phyloP scores from a whole-genome alignment of 2,113 vertebrate species.

The Bungarus multicinctus region DNA sequence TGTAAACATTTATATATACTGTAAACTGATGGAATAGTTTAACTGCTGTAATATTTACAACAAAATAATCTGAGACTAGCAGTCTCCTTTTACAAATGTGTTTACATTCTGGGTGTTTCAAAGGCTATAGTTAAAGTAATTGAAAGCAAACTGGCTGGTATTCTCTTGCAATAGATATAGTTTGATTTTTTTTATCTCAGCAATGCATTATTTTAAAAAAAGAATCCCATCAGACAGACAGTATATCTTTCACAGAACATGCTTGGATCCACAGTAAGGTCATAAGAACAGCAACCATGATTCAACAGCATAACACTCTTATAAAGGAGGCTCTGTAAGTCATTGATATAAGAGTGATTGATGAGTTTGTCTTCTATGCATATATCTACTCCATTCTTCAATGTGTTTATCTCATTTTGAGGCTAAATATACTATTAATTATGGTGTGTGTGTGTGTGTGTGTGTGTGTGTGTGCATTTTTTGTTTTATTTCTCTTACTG shows the following conservation, averaged over 20 bases:
- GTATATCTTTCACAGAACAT: not conserved
- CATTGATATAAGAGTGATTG: not conserved
- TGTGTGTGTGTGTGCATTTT: too few species aligned
- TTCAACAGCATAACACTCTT: not conserved
- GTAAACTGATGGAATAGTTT: constrained; percentile 61
- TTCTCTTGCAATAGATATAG: not conserved
- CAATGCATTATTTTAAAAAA: not conserved
- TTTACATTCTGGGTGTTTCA: constrained; percentile 44
- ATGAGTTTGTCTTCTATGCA: not conserved
- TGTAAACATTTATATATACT: constrained; percentile 65
- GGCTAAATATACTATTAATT: not conserved
- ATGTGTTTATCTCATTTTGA: not conserved
- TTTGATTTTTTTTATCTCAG: not conserved
- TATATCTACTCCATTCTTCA: not conserved
- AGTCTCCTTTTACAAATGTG: constrained; percentile 32
- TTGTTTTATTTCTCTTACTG: not conserved
- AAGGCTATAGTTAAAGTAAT: constrained; percentile 34
- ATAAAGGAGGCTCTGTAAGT: not conserved
- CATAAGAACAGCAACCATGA: not conserved
- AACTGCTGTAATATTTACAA: constrained; percentile 54
- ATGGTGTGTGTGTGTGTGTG: not conserved
- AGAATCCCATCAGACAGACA: not conserved
- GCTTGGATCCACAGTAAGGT: not conserved
- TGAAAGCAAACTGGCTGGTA: not conserved
- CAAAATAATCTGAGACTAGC: constrained; percentile 51